Evolutionary conservation across 2,797 vertebrate species (phyloP), one percentile per base, ranked within the genome.

Genomic region (Tinamus major): DNA sequence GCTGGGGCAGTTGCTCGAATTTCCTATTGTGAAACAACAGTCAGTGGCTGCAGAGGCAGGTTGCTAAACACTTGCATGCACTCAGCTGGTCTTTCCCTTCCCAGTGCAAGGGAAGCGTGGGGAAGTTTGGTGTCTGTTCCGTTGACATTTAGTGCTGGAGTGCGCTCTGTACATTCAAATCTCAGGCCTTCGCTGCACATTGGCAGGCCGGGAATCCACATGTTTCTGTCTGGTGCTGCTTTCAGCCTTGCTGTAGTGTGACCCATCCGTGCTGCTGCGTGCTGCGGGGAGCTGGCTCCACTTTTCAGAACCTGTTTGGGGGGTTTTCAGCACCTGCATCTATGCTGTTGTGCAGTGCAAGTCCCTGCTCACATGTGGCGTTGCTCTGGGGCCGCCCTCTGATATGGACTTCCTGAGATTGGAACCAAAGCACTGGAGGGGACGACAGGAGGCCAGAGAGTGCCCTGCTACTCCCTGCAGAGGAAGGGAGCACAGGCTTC

Each of bases 21-120:
- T 94, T 97, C 58, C 1, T 27, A 81, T 96, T 95, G 91, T 95
- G 97, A 97, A 97, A 97, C 94, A 87, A 88, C 58, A 81, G 62
- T 91, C 61, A 27, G 79, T 78, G 95, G 88, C 85, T 90, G 85
- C 74, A 37, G 56, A 85, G 87, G 78, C 92, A 95, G 91, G 91
- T 97, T 98, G 94, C 95, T 95, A 89, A 91, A 92, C 35, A 69
- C 91, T 93, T 62, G 19, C 85, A 55, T 0, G 4, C 55, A 51
- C 72, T 93, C 92, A 85, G 74, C 94, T 95, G 88, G 83, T 89
- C 41, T 64, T 63, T 69, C 44, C 46, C 62, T 89, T 87, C 80
- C 53, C 81, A 79, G 59, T 86, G 87, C 89, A 92, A 92, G 82
- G 87, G 61, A 81, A 91, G 92, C 37, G 80, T 91, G 81, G 96